Conservation (phyloP, 2,113 vertebrate species). For the Nibea albiflora region DNA sequence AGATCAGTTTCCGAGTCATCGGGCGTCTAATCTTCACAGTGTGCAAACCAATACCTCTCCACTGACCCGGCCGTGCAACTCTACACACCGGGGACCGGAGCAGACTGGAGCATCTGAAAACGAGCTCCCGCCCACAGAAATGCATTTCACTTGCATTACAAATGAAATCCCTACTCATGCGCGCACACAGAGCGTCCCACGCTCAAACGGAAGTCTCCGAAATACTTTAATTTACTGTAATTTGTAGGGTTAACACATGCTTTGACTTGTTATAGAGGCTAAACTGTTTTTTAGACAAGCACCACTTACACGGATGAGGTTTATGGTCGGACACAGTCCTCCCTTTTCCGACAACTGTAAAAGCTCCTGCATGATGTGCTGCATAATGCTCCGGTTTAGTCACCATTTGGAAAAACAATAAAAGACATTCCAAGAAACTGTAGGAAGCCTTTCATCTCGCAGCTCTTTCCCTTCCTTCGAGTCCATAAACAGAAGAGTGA, state of each 20-base stretch:
- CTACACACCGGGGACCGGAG: slow-evolving; percentile 41
- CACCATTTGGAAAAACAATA: slow-evolving; percentile 58
- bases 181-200: slow-evolving; percentile 34
- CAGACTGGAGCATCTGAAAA: slow-evolving; percentile 18
- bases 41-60: slow-evolving; percentile 68
- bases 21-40: slow-evolving; percentile 55
- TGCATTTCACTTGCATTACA: slow-evolving; percentile 3
- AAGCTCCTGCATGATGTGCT: slow-evolving; percentile 40
- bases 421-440: slow-evolving; percentile 51
- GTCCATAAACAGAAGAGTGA: slow-evolving; percentile 21
- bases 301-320: slow-evolving; percentile 37
- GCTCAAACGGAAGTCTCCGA: slow-evolving; percentile 28
- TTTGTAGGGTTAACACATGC: slow-evolving; percentile 41
- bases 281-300: slow-evolving; percentile 41
- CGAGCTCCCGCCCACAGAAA: slow-evolving; percentile 27
- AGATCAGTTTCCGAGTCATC: slow-evolving; percentile 62
- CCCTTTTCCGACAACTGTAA: slow-evolving; percentile 26
- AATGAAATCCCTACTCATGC: background rate
- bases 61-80: slow-evolving; percentile 59
- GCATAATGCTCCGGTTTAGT: slow-evolving; percentile 51
- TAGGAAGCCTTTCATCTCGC: slow-evolving; percentile 44
- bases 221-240: slow-evolving; percentile 24
- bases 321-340: slow-evolving; percentile 35
- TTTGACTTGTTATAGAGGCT: slow-evolving; percentile 50
- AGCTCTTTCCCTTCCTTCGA: slow-evolving; percentile 20